Base-by-base conservation (phyloP, 1,140 invertebrate species). In the Brachionus angularis region DNA sequence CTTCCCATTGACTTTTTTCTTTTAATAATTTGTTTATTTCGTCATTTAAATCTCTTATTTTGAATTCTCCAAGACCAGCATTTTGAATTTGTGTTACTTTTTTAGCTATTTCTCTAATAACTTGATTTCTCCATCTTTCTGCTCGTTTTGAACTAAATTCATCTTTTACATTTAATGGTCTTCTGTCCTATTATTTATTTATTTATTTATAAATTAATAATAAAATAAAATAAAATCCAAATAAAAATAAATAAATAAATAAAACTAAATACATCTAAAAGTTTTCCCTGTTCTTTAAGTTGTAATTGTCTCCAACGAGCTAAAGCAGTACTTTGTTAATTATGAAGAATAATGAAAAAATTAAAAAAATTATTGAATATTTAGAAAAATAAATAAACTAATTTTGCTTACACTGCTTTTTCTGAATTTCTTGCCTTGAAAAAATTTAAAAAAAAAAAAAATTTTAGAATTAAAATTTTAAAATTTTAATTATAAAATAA, bases 41-140 rank as follows among this genome's bases (percentile, higher is more conserved):
- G 84, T 99, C 96, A 80, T 99, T 99, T 1, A 99, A 82, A 82
- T 99, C 96, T 33, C 96, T 84, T 74, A 99, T 93, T 36, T 95
- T 86, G 79, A 96, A 98, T 84, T 99, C 96, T 0, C 96, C 96
- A 0, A 99, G 84, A 74, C 96, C 96, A 76, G 96, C 95, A 85
- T 98, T 97, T 81, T 99, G 96, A 79, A 98, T 99, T 81, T 96
- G 91, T 16, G 95, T 89, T n/a, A 99, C 95, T 85, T 98, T 98
- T 77, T 94, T 92, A 0, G 94, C 91, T 39, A 98, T 90, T 84
- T 98, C 96, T 72, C 93, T 84, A 53, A 98, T 93, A 71, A 98
- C 95, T 80, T 97, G 92, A 79, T 92, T 85, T 75, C 95, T 85
- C 88, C 91, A 98, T 84, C 93, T 95, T 77, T 97, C 93, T 53